Percentiles rank a stretch among this genome's conserved stretches.
These are phyloP conservation scores for Nycticryphes semicollaris DNA, from an alignment of 2,113 vertebrate genomes.

Conservation along the genomic window DNA sequence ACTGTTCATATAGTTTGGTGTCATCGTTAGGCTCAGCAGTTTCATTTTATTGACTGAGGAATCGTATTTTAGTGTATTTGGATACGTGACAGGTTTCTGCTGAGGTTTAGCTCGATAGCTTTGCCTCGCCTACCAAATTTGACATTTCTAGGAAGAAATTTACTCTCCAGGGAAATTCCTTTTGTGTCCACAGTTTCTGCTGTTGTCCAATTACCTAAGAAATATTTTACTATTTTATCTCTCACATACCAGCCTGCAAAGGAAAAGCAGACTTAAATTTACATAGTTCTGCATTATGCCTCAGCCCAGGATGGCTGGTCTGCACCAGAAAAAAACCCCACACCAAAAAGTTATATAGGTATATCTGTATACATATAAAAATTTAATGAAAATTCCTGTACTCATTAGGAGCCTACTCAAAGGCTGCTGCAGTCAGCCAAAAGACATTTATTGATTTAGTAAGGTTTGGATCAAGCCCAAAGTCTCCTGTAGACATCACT, in stretches of 20 bases:
- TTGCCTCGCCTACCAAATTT: background rate
- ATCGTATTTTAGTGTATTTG: background rate
- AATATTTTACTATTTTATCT: conserved; percentile 55
- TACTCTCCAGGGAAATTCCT: conserved; percentile 54
- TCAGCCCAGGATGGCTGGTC: background rate
- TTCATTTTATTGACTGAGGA: conserved; percentile 14
- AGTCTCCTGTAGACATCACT: background rate
- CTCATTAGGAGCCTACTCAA: background rate
- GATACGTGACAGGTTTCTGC: conserved; percentile 23
- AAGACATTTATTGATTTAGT: background rate
- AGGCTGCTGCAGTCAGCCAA: background rate
- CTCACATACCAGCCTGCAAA: conserved; percentile 2
- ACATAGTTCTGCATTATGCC: background rate
- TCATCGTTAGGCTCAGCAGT: background rate
- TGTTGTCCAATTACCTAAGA: conserved; percentile 39
- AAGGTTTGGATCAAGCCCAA: background rate
- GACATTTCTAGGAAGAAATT: conserved; percentile 55
- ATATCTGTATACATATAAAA: background rate
- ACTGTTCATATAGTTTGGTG: background rate
- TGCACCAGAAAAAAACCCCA: background rate
- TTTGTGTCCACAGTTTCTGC: conserved; percentile 47
- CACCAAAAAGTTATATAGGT: background rate
- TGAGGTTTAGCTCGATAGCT: background rate
- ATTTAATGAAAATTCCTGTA: background rate
- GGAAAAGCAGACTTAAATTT: conserved; percentile 28